Base-by-base conservation (phyloP, 2,113 vertebrate species). In the Tretioscincus oriximinensis region DNA sequence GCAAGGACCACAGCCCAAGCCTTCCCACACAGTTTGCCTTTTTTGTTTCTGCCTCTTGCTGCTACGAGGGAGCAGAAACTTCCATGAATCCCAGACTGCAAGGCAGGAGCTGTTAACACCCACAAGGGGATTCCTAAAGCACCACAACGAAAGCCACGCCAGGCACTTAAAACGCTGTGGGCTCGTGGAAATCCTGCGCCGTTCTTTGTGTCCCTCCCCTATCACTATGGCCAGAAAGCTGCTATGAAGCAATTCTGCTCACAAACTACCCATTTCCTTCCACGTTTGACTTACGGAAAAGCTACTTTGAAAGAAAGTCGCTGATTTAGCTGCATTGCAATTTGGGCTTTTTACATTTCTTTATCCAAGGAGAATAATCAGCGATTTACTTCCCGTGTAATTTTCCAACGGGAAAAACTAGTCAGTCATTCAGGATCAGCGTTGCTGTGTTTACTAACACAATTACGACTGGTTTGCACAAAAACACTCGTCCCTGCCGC, bases 221-320 rank as follows among this genome's bases (percentile, higher is more conserved):
- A 0, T 0, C 0, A 41, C 75, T 65, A 26, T 4, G 31, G 60
- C 10, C 47, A 9, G 0, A 10, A 80, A 9, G 3, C 47, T 26
- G 2, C 4, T 22, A 9, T 24, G 68, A 12, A 4, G 22, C 41
- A 75, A n/a, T 41, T 31, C 35, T 16, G 47, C 3, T 16, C 66
- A 4, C 0, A 0, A 5, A 3, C 1, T 4, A 51, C 49, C 1
- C 0, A 45, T 0, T 0, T 2, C 47, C 26, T 4, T 63, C 49
- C 1, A 6, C n/a, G 41, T 26, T 51, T 49, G 26, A 8, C 0
- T 24, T n/a, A 70, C 26, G 35, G 22, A 51, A 41, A 26, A 65
- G 16, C 51, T 31, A 1, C 63, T 82, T 29, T 47, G 64, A 29
- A 29, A 76, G 0, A 63, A n/a, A 69, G 2, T 41, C 64, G 63